Percentiles rank a stretch among this genome's conserved stretches.
These are phyloP conservation scores for Chaetops frenatus DNA, from an alignment of 2,113 vertebrate species.

Conservation along the genomic window DNA sequence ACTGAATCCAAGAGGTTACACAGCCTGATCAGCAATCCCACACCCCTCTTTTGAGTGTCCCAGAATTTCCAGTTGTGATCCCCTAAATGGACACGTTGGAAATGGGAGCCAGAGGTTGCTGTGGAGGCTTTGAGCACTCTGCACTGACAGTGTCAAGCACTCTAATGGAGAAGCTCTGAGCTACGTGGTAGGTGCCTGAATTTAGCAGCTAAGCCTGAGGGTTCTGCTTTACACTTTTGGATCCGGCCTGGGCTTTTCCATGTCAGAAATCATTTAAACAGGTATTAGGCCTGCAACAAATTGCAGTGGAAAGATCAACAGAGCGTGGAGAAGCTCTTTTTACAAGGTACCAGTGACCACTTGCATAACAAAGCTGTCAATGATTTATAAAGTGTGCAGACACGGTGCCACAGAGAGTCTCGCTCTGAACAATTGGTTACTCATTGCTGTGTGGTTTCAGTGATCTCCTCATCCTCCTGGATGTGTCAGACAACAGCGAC, in stretches of 20 bases:
- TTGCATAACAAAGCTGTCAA: slow-evolving; percentile 69
- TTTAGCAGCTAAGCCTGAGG: neutral
- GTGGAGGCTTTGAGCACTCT: neutral
- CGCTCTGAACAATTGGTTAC: slow-evolving; percentile 63
- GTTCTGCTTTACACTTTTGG: neutral
- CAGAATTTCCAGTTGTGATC: neutral
- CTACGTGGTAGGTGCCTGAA: neutral
- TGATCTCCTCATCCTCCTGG: neutral
- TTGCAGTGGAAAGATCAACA: slow-evolving; percentile 62
- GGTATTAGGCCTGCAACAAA: slow-evolving; percentile 33
- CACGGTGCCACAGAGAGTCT: slow-evolving; percentile 5
- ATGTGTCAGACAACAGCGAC: neutral
- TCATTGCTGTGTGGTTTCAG: slow-evolving; percentile 56
- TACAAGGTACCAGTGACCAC: slow-evolving; percentile 50
- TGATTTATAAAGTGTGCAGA: slow-evolving; percentile 66
- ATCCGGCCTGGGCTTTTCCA: neutral
- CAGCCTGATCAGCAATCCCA: neutral
- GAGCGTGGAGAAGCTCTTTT: slow-evolving; percentile 52
- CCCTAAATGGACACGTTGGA: neutral
- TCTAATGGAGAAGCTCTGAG: neutral
- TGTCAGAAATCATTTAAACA: slow-evolving; percentile 22
- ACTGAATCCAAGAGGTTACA: neutral
- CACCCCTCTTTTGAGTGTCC: neutral
- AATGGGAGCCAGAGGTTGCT: neutral
- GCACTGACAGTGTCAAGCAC: neutral